Evolutionary conservation across 2,113 vertebrate genomes (phyloP).

Genomic region (Edolisoma coerulescens): DNA sequence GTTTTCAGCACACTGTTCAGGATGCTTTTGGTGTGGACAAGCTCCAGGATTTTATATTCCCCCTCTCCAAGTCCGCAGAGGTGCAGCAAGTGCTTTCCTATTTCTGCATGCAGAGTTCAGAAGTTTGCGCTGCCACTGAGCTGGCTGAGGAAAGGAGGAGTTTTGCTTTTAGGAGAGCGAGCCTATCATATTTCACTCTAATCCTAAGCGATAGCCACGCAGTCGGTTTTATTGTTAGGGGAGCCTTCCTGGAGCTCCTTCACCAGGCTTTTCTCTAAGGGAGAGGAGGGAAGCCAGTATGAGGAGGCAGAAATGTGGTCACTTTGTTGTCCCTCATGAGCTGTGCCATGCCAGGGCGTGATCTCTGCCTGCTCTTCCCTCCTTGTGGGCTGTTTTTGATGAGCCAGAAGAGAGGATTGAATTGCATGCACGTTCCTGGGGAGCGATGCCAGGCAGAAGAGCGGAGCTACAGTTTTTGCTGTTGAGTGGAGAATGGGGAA

Average conservation of each 20-base stretch:
- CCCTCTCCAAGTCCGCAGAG: neutral
- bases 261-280: neutral
- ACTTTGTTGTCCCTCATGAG: neutral
- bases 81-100: neutral
- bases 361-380: neutral
- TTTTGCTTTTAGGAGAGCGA: slow-evolving; percentile 59
- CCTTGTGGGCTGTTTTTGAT: neutral
- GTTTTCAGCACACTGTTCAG: neutral
- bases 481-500: slow-evolving; percentile 48
- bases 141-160: slow-evolving; percentile 70
- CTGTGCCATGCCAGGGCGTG: neutral
- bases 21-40: neutral
- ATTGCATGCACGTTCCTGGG: neutral
- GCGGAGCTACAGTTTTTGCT: slow-evolving; percentile 15
- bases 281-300: neutral
- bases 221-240: slow-evolving; percentile 71
- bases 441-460: slow-evolving; percentile 41
- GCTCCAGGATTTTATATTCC: neutral
- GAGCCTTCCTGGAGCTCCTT: slow-evolving; percentile 56
- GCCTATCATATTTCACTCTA: slow-evolving; percentile 85
- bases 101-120: slow-evolving; percentile 28
- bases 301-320: neutral
- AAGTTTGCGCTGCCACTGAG: slow-evolving; percentile 65
- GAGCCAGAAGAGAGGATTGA: neutral
- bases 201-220: slow-evolving; percentile 75